Conservation (phyloP, 1,140 invertebrate genomes). For the Oryzaephilus surinamensis region DNA sequence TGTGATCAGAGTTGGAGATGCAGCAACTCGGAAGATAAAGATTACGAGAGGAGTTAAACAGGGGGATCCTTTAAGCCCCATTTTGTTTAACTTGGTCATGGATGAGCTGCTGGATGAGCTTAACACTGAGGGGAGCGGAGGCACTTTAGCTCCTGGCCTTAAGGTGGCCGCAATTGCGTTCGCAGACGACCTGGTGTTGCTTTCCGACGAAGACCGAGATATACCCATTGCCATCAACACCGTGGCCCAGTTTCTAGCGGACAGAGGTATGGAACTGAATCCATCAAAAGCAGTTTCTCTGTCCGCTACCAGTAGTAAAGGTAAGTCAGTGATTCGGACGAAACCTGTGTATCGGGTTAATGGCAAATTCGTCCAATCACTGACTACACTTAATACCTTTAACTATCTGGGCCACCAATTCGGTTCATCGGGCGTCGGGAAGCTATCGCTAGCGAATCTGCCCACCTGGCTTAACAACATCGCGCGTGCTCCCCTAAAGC, state of each 20-base stretch:
- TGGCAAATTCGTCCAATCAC: neutral
- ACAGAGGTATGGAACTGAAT: constrained; percentile 6
- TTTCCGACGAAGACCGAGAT: constrained; percentile 14
- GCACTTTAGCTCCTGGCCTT: constrained; percentile 4
- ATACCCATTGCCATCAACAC: constrained; percentile 2
- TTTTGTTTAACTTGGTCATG: constrained; percentile 40
- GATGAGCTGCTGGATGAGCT: constrained; percentile 29
- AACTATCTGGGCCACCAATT: neutral
- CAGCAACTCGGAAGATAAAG: constrained; percentile 14
- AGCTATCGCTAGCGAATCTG: neutral
- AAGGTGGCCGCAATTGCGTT: constrained; percentile 29
- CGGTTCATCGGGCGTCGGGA: neutral
- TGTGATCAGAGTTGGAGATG: constrained; percentile 9
- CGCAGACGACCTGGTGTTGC: constrained; percentile 35
- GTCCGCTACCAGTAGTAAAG: neutral
- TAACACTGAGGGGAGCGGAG: constrained; percentile 2
- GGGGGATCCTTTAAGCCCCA: constrained; percentile 39
- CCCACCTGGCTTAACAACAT: neutral
- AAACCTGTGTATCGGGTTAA: neutral
- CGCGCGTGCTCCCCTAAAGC: neutral
- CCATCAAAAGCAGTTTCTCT: neutral
- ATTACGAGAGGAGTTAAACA: constrained; percentile 38
- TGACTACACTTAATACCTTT: neutral
- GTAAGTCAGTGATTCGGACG: neutral
- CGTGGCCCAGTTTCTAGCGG: neutral